Percentiles rank a stretch among this genome's conserved stretches.
Evolutionary conservation across 2,113 vertebrate species (phyloP).

Genomic region (Chascanopsetta lugubris): DNA sequence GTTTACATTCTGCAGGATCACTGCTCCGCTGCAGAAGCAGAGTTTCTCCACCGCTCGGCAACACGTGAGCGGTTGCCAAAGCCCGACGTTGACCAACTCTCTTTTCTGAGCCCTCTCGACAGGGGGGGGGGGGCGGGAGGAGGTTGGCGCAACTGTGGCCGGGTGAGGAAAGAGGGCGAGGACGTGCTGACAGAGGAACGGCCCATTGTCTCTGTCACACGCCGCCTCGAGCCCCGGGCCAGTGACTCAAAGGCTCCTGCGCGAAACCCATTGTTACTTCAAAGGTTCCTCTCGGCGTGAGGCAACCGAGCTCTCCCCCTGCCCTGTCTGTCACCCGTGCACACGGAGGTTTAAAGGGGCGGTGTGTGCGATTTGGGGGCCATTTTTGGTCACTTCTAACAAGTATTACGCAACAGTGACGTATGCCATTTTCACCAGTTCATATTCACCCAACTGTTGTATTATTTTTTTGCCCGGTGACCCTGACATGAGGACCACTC

Average conservation of each 20-base stretch:
- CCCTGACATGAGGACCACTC: too few relatives aligned
- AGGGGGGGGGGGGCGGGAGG: background rate
- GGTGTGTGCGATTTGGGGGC: too few relatives aligned
- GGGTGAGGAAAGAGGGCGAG: conserved; percentile 12
- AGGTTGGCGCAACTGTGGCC: too few relatives aligned
- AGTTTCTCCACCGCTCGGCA: conserved; percentile 10
- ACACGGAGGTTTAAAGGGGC: too few relatives aligned
- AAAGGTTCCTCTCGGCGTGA: background rate
- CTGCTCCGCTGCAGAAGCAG: conserved; percentile 9
- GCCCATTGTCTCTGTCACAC: background rate
- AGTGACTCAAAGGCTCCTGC: background rate
- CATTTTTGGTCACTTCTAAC: too few relatives aligned
- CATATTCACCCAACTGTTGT: too few relatives aligned
- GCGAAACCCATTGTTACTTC: background rate
- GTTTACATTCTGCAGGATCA: conserved; percentile 3
- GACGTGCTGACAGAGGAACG: background rate
- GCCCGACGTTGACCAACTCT: conserved; percentile 35
- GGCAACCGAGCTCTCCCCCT: background rate
- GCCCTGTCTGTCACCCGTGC: too few relatives aligned
- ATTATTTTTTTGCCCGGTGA: too few relatives aligned
- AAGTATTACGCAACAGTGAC: too few relatives aligned
- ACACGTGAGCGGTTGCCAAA: conserved; percentile 40
- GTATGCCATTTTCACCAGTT: too few relatives aligned
- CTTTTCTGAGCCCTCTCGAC: conserved; percentile 27
- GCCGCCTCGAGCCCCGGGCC: background rate